Conservation (phyloP, 2,113 vertebrate genomes). For the Ophthalmolycus amberensis region DNA sequence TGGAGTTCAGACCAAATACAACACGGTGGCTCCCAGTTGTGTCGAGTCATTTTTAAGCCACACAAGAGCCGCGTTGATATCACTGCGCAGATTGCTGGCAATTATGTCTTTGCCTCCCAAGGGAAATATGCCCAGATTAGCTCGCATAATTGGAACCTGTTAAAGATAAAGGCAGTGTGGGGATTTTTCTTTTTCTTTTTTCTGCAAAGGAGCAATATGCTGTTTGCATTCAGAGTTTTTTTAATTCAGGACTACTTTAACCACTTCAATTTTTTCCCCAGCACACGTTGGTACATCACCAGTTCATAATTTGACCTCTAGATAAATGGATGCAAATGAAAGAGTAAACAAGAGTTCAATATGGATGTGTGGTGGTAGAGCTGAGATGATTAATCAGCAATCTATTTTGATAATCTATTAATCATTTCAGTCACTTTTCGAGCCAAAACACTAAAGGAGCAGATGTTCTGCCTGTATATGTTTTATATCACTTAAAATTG, state of each 20-base stretch:
- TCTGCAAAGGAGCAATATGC: slow-evolving; percentile 20
- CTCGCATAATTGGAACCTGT: slow-evolving; percentile 76
- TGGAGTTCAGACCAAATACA: slow-evolving; percentile 47
- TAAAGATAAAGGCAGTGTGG: slow-evolving; percentile 72
- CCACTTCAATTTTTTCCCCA: neutral
- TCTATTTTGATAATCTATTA: neutral
- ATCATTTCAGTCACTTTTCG: neutral
- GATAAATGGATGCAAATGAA: neutral
- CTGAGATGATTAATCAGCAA: neutral
- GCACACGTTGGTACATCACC: neutral
- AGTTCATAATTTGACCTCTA: slow-evolving; percentile 10
- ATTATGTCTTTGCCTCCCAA: slow-evolving; percentile 74
- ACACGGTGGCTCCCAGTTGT: slow-evolving; percentile 60
- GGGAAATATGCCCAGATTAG: slow-evolving; percentile 82
- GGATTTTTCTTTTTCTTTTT: slow-evolving; percentile 45
- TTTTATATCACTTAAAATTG: neutral
- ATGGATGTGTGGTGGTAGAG: slow-evolving; percentile 1
- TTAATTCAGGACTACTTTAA: slow-evolving; percentile 14
- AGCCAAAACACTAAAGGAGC: neutral
- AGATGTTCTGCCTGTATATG: neutral
- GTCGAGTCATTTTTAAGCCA: slow-evolving; percentile 72
- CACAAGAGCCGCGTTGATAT: slow-evolving; percentile 68
- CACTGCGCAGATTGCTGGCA: slow-evolving; percentile 73
- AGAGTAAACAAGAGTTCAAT: neutral
- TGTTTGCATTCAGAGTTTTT: slow-evolving; percentile 35